These are phyloP conservation scores for Myrmecobius fasciatus DNA, from an alignment of 2,113 vertebrate species.

Conservation along the genomic window DNA sequence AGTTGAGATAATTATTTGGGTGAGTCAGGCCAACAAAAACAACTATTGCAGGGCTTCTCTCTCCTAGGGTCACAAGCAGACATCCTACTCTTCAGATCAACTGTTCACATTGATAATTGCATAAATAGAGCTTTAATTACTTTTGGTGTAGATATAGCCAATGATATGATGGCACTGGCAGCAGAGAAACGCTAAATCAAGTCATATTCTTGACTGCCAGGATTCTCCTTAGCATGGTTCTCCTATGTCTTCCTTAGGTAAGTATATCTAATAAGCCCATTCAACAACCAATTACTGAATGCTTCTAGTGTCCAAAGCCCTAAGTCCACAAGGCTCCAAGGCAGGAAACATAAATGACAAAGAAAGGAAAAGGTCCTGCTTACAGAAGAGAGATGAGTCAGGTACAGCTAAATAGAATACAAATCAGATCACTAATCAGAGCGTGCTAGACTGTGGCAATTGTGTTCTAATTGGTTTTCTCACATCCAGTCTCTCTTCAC, in stretches of 20 bases:
- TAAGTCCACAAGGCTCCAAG: not conserved
- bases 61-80: not conserved
- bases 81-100: not conserved
- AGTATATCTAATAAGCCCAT: not conserved
- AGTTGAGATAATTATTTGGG: constrained; percentile 39
- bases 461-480: not conserved
- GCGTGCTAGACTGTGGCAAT: not conserved
- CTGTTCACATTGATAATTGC: not conserved
- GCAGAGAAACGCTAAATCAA: not conserved
- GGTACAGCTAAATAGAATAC: not conserved
- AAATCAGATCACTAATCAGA: not conserved
- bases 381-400: not conserved
- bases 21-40: constrained; percentile 59
- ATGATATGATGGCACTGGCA: not conserved
- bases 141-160: not conserved
- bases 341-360: not conserved
- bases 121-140: not conserved
- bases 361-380: not conserved
- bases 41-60: constrained; percentile 24
- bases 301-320: not conserved
- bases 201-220: not conserved
- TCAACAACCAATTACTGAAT: constrained; percentile 29
- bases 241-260: constrained; percentile 25
- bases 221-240: not conserved
- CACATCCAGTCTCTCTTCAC: not conserved